These are phyloP conservation scores for Metallyticus violacea DNA, from an alignment of 2,888 invertebrate genomes.

Conservation along the genomic window DNA sequence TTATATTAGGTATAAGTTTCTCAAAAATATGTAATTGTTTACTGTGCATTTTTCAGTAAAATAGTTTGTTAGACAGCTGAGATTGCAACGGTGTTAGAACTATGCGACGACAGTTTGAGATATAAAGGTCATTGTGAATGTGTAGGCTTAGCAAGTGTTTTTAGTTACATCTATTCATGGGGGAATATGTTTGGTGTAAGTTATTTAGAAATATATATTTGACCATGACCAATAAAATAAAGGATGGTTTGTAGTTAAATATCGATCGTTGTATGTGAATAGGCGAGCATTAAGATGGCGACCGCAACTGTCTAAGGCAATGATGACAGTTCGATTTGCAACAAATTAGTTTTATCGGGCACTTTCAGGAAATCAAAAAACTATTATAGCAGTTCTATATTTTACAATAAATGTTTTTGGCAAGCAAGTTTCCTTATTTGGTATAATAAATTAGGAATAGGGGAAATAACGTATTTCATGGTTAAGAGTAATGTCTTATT, in stretches of 20 bases:
- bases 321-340: neutral
- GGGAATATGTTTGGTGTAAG: neutral
- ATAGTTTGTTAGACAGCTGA: neutral
- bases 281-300: conserved; percentile 4
- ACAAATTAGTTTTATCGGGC: neutral
- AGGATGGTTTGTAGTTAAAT: neutral
- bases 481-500: neutral
- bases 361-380: too few relatives aligned
- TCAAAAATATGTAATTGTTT: neutral
- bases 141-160: neutral
- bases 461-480: too few relatives aligned
- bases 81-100: neutral
- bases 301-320: neutral
- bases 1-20: too few relatives aligned
- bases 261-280: neutral
- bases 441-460: too few relatives aligned
- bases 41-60: neutral
- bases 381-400: too few relatives aligned
- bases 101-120: neutral
- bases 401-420: too few relatives aligned
- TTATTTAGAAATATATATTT: neutral
- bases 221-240: neutral
- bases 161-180: neutral
- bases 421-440: too few relatives aligned
- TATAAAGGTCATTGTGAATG: neutral